phyloP scores from a whole-genome alignment of 2,113 vertebrate genomes.

The Muntiacus muntjak region DNA sequence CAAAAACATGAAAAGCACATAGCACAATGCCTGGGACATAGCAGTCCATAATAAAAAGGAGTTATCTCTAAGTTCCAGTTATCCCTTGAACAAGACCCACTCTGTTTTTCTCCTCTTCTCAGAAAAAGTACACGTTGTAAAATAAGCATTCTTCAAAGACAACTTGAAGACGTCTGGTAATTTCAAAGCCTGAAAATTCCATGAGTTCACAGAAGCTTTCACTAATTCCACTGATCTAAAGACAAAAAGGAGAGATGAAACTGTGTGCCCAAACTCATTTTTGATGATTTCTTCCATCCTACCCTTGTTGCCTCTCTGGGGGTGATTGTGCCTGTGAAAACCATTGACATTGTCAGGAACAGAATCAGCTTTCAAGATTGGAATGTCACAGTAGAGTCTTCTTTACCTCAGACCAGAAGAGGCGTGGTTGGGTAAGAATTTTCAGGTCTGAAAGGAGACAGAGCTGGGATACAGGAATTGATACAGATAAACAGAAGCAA shows the following conservation, averaged over 20 bases:
- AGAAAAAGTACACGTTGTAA: conserved; percentile 54
- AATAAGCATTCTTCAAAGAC: conserved; percentile 65
- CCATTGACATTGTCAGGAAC: conserved; percentile 30
- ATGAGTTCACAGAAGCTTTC: conserved; percentile 51
- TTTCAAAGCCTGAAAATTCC: conserved; percentile 58
- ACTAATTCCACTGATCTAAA: conserved; percentile 53
- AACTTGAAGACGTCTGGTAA: conserved; percentile 57
- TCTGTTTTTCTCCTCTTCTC: conserved; percentile 60
- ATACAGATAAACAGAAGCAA: background rate
- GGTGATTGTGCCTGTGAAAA: conserved; percentile 55
- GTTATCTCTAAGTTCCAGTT: background rate
- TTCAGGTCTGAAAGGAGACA: background rate
- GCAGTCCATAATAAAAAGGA: background rate
- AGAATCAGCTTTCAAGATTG: conserved; percentile 36
- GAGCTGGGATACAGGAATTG: background rate
- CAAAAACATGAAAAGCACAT: background rate
- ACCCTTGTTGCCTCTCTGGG: conserved; percentile 3
- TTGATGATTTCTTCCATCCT: conserved; percentile 47
- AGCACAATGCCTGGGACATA: background rate
- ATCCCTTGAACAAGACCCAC: background rate
- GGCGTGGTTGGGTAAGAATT: background rate
- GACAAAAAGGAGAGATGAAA: conserved; percentile 4
- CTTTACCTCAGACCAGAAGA: conserved; percentile 10
- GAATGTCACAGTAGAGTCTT: conserved; percentile 21
- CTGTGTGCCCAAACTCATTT: conserved; percentile 32